Conservation (phyloP, 2,113 vertebrate species). For the Solea solea region DNA sequence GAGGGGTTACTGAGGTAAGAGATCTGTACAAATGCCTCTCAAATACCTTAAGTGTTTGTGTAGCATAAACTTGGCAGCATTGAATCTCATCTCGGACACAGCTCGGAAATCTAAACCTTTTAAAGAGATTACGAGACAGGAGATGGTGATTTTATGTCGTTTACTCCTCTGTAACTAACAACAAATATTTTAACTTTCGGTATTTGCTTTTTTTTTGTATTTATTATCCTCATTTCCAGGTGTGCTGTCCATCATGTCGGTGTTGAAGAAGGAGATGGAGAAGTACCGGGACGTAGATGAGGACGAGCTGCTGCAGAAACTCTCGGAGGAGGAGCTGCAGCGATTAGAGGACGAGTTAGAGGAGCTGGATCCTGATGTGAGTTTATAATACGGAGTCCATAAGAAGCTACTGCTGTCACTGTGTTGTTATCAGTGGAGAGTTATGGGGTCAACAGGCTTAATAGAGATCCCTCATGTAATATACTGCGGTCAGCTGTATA, state of each 20-base stretch:
- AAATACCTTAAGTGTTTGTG: not conserved
- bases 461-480: not conserved
- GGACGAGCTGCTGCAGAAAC: slow-evolving; percentile 92
- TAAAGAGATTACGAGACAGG: not conserved
- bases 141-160: not conserved
- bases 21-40: not conserved
- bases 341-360: slow-evolving; percentile 93
- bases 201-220: not conserved
- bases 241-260: slow-evolving; percentile 82
- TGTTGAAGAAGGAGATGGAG: slow-evolving; percentile 90
- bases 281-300: slow-evolving; percentile 97
- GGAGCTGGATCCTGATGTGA: slow-evolving; percentile 96
- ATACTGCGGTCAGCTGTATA: not conserved
- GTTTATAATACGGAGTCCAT: slow-evolving; percentile 58
- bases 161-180: too few relatives aligned
- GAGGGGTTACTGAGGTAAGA: slow-evolving; percentile 48
- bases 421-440: slow-evolving; percentile 27
- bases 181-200: not conserved
- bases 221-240: slow-evolving; percentile 27
- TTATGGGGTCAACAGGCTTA: slow-evolving; percentile 23
- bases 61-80: not conserved
- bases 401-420: slow-evolving; percentile 30
- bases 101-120: not conserved
- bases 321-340: slow-evolving; percentile 93
- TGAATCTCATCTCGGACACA: not conserved